Base-by-base conservation (phyloP, 1,140 invertebrate genomes). In the Lordiphosa collinella region DNA sequence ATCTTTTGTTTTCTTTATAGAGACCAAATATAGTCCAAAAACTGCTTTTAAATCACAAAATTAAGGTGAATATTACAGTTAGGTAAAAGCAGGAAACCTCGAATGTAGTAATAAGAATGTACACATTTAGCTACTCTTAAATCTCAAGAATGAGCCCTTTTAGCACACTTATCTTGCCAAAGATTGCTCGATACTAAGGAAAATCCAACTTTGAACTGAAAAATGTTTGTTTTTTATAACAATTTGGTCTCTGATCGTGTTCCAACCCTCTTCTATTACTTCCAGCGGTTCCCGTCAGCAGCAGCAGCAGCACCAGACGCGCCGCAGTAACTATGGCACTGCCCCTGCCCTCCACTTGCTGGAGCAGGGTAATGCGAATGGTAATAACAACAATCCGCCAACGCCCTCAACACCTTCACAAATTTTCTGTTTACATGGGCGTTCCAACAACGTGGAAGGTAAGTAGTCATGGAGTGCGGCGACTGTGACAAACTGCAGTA, bases 361-460 rank as follows among this genome's bases (percentile, higher is more conserved):
- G 55, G 59, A 46, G 34, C 37, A 55, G 32, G 53, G 48, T 14
- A 35, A 53, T 38, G 31, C 48, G 12, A 43, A 43, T 25, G 34
- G 65, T 55, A 72, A 84, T 58, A 82, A 82, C 58, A 82, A 84
- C 54, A 80, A 68, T 41, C 44, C 58, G 13, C 52, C 72, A 43
- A 49, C 54, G 38, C 44, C 65, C 48, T 68, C 65, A 44, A 61
- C 76, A 56, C 51, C 72, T 59, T 58, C 78, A 16, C 76, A 84
- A 82, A 82, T 84, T 63, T 84, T 84, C 65, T 82, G 76, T 68
- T 78, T 82, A 61, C 78, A 82, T 50, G 76, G 76, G 11, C 76
- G 76, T n/a, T 82, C 76, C 22, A 76, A 84, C 57, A 80, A 80
- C 41, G 29, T 82, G 6, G 78, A 84, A 76, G 67, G 76, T 82